Percentiles rank a stretch among this genome's conserved stretches.
phyloP scores from a whole-genome alignment of 2,797 vertebrate species.

The Taenioides sp. region DNA sequence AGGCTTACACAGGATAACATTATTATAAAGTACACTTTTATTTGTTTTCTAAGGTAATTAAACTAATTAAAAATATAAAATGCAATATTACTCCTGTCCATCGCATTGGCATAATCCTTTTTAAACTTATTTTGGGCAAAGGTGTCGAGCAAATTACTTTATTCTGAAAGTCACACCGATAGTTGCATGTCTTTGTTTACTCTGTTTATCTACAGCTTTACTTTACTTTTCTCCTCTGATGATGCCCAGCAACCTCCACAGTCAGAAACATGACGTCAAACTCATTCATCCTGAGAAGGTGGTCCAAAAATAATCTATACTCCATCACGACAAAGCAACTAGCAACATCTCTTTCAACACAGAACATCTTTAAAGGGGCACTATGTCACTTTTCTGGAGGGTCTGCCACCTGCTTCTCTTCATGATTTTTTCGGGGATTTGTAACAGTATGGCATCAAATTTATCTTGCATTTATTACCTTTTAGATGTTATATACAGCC shows the following conservation, averaged over 20 bases:
- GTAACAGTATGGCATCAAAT: too few relatives aligned
- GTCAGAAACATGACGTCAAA: conserved; percentile 3
- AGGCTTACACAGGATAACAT: too few relatives aligned
- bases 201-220: background rate
- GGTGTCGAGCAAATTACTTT: background rate
- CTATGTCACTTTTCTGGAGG: background rate
- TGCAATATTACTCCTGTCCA: too few relatives aligned
- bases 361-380: background rate
- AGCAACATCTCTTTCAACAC: background rate
- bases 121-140: too few relatives aligned
- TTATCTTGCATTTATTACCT: too few relatives aligned
- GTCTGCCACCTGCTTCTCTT: too few relatives aligned
- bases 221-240: background rate
- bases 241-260: background rate
- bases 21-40: too few relatives aligned
- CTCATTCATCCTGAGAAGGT: background rate
- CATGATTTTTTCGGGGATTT: too few relatives aligned
- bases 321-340: background rate
- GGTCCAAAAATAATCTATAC: background rate
- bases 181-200: background rate
- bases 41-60: too few relatives aligned
- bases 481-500: too few relatives aligned
- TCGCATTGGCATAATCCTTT: too few relatives aligned
- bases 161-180: conserved; percentile 17
- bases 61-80: too few relatives aligned